These are phyloP conservation scores for Helobdella robusta DNA, from an alignment of 2,888 invertebrate species.

Conservation along the genomic window DNA sequence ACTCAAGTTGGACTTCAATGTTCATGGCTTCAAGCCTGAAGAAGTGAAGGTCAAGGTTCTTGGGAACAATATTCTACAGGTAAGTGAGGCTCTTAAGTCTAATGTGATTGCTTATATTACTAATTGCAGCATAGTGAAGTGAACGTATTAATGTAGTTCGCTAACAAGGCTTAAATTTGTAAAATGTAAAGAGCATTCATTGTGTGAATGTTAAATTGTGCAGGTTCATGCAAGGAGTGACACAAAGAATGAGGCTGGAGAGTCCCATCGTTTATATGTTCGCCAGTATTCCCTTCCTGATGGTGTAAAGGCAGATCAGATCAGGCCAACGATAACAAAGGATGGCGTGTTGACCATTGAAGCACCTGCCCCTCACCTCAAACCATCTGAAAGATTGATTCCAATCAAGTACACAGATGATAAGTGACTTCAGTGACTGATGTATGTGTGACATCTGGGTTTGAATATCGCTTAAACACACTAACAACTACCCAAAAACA, in stretches of 20 bases:
- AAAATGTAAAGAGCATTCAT: too few species aligned
- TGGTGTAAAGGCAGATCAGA: conserved; percentile 24
- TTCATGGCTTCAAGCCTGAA: conserved; percentile 31
- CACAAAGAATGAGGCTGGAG: conserved; percentile 21
- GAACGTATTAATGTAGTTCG: too few species aligned
- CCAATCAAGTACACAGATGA: conserved; percentile 32
- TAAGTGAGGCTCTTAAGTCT: background rate
- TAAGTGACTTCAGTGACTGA: too few species aligned
- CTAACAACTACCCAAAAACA: too few species aligned
- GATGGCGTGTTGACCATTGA: conserved; percentile 32
- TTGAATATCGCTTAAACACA: too few species aligned
- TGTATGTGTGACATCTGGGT: too few species aligned
- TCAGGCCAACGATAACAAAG: conserved; percentile 27
- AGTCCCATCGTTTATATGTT: conserved; percentile 19
- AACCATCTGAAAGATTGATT: conserved; percentile 27
- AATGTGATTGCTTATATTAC: too few species aligned
- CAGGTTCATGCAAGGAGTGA: conserved; percentile 29
- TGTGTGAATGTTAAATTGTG: too few species aligned
- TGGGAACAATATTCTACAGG: conserved; percentile 31
- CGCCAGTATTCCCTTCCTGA: conserved; percentile 29
- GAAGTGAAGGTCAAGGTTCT: conserved; percentile 30
- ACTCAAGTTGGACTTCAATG: conserved; percentile 30
- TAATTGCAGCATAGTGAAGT: too few species aligned
- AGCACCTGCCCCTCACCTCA: conserved; percentile 30
- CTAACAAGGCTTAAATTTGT: too few species aligned